A percentile compares a stretch with the other conserved stretches of the same genome.
Evolutionary conservation across 1,140 invertebrate species (phyloP).

Genomic region (Caenorhabditis latens): DNA sequence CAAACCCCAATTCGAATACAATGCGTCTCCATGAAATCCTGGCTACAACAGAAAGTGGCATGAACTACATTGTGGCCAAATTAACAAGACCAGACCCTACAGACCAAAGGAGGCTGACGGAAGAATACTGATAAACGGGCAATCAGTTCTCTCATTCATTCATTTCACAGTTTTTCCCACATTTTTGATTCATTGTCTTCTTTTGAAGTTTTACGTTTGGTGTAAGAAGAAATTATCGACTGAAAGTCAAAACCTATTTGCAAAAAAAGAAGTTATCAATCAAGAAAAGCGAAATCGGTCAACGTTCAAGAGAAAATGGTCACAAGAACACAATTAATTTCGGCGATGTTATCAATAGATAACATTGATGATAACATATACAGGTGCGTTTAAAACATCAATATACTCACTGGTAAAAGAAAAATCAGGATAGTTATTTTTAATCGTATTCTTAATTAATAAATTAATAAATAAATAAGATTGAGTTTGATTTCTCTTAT

Average conservation of each 20-base stretch:
- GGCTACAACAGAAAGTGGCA: background rate
- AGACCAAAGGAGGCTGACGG: slow-evolving; percentile 18
- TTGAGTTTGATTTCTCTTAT: no score
- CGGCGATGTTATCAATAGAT: slow-evolving; percentile 54
- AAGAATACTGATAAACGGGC: slow-evolving; percentile 19
- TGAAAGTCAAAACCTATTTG: background rate
- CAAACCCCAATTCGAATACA: no score
- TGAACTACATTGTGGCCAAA: slow-evolving; percentile 33
- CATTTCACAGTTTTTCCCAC: background rate
- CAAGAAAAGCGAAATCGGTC: background rate
- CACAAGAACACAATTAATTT: slow-evolving; percentile 20
- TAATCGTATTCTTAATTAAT: no score
- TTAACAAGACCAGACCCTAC: background rate
- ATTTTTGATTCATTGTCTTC: slow-evolving; percentile 6
- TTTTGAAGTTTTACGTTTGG: background rate
- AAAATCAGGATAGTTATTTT: background rate
- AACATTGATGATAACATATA: slow-evolving; percentile 43
- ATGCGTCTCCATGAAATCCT: background rate
- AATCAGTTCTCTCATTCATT: background rate
- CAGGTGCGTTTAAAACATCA: background rate
- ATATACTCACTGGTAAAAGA: background rate
- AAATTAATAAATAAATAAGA: background rate
- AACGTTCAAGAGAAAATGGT: slow-evolving; percentile 9
- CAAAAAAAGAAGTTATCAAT: background rate
- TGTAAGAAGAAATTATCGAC: background rate